These are phyloP conservation scores for Dendroctonus ponderosae DNA, from an alignment of 1,140 invertebrate species.

Conservation along the genomic window DNA sequence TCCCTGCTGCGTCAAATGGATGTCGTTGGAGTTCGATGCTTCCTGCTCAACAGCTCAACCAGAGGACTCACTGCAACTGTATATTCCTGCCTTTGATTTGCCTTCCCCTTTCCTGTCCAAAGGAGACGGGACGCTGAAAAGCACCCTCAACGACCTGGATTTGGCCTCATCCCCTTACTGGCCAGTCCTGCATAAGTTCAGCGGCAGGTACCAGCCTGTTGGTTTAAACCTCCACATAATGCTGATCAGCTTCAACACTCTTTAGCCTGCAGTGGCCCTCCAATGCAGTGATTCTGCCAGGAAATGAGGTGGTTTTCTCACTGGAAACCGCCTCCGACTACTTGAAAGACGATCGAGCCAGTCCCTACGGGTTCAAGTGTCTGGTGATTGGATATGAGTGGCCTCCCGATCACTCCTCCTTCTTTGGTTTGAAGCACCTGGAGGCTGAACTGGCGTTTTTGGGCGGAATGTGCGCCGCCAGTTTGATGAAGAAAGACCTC, in stretches of 20 bases:
- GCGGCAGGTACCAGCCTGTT: constrained; percentile 20
- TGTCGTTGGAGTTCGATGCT: constrained; percentile 90
- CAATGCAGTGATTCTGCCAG: constrained; percentile 82
- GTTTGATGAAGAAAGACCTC: constrained; percentile 84
- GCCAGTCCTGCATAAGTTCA: constrained; percentile 71
- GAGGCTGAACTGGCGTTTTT: constrained; percentile 90
- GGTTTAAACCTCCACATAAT: too few species aligned
- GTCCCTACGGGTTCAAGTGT: constrained; percentile 89
- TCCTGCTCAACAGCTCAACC: constrained; percentile 89
- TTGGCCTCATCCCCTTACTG: constrained; percentile 57
- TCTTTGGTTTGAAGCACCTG: constrained; percentile 66
- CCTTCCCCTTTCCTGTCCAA: background rate
- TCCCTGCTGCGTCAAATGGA: constrained; percentile 84
- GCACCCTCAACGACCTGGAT: constrained; percentile 40
- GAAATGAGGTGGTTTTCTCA: constrained; percentile 92
- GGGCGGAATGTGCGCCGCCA: constrained; percentile 85
- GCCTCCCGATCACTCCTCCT: constrained; percentile 51
- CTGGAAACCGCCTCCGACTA: constrained; percentile 95
- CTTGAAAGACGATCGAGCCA: constrained; percentile 84
- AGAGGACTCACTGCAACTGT: constrained; percentile 89
- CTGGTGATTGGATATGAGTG: constrained; percentile 91
- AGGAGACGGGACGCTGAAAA: constrained; percentile 12
- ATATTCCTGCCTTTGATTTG: constrained; percentile 60
- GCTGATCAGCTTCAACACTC: too few species aligned
- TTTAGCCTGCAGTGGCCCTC: constrained; percentile 81